Conservation (phyloP, 2,797 vertebrate genomes). For the Pangasius larnaudii region DNA sequence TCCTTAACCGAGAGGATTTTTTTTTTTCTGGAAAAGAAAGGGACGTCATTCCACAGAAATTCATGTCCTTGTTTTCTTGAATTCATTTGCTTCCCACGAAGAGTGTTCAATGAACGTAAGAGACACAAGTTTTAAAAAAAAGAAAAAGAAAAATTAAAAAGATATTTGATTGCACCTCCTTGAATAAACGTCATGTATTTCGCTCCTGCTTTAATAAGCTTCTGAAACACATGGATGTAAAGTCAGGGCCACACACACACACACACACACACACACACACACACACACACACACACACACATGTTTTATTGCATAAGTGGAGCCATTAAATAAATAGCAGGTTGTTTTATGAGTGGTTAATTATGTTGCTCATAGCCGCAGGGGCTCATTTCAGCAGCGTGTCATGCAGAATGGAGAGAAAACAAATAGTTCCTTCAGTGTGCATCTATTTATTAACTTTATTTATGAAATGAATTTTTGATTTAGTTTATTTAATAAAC, state of each 20-base stretch:
- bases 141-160: not conserved
- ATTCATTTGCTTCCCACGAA: not conserved
- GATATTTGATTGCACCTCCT: not conserved
- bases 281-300: constrained; percentile 13
- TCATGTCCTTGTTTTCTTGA: not conserved
- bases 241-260: not conserved
- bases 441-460: not conserved
- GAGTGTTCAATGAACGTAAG: not conserved
- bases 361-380: constrained; percentile 15
- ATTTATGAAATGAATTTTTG: not conserved
- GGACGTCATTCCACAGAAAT: not conserved
- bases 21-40: not conserved
- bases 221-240: constrained; percentile 5
- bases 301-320: constrained; percentile 12
- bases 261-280: constrained; percentile 10
- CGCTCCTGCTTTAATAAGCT: not conserved
- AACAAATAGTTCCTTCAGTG: not conserved
- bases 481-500: not conserved
- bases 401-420: not conserved
- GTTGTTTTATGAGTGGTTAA: constrained; percentile 46
- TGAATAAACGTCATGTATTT: not conserved
- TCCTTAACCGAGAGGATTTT: not conserved
- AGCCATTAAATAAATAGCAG: constrained; percentile 19
- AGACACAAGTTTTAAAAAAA: not conserved
- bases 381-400: not conserved